These are phyloP conservation scores for Buceros bicornis DNA, from an alignment of 2,797 vertebrate species.

Conservation along the genomic window DNA sequence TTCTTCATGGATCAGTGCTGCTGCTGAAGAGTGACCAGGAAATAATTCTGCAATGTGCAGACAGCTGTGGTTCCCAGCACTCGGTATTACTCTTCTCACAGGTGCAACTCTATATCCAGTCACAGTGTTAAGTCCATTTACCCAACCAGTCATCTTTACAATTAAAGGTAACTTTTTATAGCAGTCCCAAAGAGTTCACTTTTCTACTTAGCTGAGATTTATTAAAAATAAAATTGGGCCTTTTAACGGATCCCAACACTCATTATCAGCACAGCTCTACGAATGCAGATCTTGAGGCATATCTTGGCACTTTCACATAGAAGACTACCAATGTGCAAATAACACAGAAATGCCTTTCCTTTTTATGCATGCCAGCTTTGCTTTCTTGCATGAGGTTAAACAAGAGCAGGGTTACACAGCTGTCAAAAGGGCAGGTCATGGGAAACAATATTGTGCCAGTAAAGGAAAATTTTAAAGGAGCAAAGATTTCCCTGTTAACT, in stretches of 20 bases:
- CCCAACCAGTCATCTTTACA: background rate
- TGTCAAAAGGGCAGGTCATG: background rate
- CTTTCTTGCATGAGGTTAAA: background rate
- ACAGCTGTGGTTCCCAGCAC: background rate
- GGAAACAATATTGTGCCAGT: background rate
- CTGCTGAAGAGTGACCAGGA: background rate
- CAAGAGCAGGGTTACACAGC: background rate
- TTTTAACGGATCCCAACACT: constrained; percentile 85
- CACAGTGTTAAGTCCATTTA: background rate
- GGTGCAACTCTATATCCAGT: background rate
- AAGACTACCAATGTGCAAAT: constrained; percentile 46
- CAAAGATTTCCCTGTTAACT: background rate
- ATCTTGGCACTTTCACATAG: constrained; percentile 87
- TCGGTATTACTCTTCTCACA: background rate
- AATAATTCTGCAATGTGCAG: background rate
- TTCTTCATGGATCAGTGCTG: constrained; percentile 83
- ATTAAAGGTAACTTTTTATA: background rate
- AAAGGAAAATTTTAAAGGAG: background rate
- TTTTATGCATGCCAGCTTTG: background rate
- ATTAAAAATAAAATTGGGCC: constrained; percentile 72
- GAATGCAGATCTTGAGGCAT: constrained; percentile 85
- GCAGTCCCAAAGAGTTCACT: background rate
- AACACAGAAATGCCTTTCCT: background rate
- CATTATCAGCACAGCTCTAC: constrained; percentile 83
- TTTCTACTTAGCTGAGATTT: constrained; percentile 79